These are phyloP conservation scores for Troides helena DNA, from an alignment of 2,888 invertebrate genomes.

Conservation along the genomic window DNA sequence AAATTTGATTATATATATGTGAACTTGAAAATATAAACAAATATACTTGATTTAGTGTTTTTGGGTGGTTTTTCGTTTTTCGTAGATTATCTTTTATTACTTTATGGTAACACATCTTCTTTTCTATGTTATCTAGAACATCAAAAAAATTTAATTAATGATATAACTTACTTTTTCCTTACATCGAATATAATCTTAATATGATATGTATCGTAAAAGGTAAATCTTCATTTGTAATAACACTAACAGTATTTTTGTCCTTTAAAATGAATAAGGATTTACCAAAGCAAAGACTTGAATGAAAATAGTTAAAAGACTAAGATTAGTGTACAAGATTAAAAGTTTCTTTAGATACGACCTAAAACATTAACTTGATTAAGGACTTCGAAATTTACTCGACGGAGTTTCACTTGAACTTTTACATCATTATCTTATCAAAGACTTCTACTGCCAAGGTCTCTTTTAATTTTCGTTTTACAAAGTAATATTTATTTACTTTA, in stretches of 20 bases:
- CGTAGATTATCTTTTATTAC: too few species aligned
- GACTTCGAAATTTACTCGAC: neutral
- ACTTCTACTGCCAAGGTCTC: neutral
- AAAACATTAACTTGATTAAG: neutral
- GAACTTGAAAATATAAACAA: too few species aligned
- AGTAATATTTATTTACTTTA: neutral
- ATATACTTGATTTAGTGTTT: too few species aligned
- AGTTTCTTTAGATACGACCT: neutral
- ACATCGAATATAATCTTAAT: too few species aligned
- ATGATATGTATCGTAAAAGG: too few species aligned
- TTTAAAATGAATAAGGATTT: neutral
- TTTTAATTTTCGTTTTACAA: neutral
- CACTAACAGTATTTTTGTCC: neutral
- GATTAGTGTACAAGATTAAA: neutral
- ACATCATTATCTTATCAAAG: constrained; percentile 1
- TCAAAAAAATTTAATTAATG: too few species aligned
- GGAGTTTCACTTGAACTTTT: neutral
- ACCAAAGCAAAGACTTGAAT: neutral
- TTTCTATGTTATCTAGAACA: too few species aligned
- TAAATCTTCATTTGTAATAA: too few species aligned
- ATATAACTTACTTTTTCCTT: too few species aligned
- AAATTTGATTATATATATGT: too few species aligned
- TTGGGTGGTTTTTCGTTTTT: too few species aligned
- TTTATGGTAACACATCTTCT: too few species aligned
- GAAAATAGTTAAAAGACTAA: neutral